Percentiles rank a stretch among this genome's conserved stretches.
Evolutionary conservation across 2,797 vertebrate genomes (phyloP).

Genomic region (Erithacus rubecula): DNA sequence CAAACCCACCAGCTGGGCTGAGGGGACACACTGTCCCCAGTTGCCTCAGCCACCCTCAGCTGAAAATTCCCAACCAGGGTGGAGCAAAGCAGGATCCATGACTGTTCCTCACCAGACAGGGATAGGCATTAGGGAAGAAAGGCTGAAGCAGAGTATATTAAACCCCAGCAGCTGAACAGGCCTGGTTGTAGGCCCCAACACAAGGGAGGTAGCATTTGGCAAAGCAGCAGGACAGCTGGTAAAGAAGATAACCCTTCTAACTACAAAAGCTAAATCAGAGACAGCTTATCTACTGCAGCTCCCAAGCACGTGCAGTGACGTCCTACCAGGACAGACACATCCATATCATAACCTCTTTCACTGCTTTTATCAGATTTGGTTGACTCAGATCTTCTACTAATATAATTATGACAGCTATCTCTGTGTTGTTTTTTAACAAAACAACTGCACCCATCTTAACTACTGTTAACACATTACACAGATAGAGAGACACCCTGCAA

Average conservation of each 20-base stretch:
- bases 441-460: not conserved
- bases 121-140: not conserved
- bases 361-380: constrained; percentile 12
- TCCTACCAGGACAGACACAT: not conserved
- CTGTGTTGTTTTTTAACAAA: not conserved
- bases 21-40: not conserved
- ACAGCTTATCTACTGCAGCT: constrained; percentile 14
- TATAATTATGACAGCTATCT: not conserved
- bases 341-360: not conserved
- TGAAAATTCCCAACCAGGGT: not conserved
- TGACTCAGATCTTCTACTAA: not conserved
- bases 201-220: not conserved
- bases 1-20: not conserved
- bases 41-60: not conserved
- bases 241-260: constrained; percentile 38
- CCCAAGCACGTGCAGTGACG: not conserved
- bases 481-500: not conserved
- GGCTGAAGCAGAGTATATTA: not conserved
- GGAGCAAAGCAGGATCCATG: not conserved
- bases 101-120: not conserved
- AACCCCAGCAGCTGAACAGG: not conserved
- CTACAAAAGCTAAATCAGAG: constrained; percentile 49
- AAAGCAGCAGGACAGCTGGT: constrained; percentile 23
- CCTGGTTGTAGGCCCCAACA: not conserved
- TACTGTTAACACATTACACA: not conserved